A percentile compares a stretch with the other conserved stretches of the same genome.
Evolutionary conservation across 92 coral and sea anemone genomes (phyloP).

Genomic region (Hydrozoanthus gracilis): DNA sequence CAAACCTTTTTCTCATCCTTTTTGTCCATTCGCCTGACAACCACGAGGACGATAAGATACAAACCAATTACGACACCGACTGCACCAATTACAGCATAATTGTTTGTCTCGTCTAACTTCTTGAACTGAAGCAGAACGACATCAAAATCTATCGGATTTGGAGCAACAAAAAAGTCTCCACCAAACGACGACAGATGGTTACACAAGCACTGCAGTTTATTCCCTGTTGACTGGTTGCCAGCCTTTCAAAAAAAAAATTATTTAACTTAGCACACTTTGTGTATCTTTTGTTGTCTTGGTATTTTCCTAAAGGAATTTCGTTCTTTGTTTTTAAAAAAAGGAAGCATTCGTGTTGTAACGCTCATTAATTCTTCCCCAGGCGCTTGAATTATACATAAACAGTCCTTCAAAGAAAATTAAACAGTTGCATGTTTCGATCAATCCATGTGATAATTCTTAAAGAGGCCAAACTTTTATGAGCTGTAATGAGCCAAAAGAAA

Average conservation of each 20-base stretch:
- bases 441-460: too few species aligned
- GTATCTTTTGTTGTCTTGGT: too few species aligned
- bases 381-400: too few species aligned
- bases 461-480: too few species aligned
- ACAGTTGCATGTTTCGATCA: too few species aligned
- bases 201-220: constrained; percentile 24
- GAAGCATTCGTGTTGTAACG: too few species aligned
- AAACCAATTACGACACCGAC: constrained; percentile 8
- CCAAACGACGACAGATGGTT: constrained; percentile 41
- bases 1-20: constrained; percentile 30
- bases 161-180: constrained; percentile 34
- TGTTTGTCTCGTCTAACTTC: constrained; percentile 28
- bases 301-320: too few species aligned
- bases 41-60: constrained; percentile 28
- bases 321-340: too few species aligned
- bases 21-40: constrained; percentile 26
- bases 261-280: neutral
- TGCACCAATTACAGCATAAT: constrained; percentile 35
- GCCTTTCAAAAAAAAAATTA: neutral
- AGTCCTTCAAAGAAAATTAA: too few species aligned
- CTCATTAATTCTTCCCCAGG: too few species aligned
- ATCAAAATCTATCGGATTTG: constrained; percentile 43
- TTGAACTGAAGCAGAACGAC: constrained; percentile 33
- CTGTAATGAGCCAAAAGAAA: too few species aligned
- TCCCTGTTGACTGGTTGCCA: constrained; percentile 24